A percentile compares a stretch with the other conserved stretches of the same genome.
These are phyloP conservation scores for Troides oblongomaculatus DNA, from an alignment of 2,888 invertebrate genomes.

Conservation along the genomic window DNA sequence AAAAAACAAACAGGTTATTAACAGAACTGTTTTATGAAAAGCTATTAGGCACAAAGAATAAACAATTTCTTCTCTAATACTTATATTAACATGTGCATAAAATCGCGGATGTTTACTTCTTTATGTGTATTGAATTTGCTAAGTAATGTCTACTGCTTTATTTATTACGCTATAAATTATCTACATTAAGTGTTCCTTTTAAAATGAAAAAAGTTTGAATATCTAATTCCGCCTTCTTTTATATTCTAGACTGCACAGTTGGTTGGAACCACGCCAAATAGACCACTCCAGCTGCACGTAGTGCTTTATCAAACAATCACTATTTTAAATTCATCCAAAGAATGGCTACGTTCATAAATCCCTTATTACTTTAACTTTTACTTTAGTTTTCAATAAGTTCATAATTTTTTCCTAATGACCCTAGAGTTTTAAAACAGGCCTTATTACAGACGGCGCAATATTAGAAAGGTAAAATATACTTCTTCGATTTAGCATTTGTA, in stretches of 20 bases:
- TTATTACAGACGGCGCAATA: too few relatives aligned
- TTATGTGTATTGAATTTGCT: background rate
- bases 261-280: constrained; percentile 40
- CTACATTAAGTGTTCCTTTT: too few relatives aligned
- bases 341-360: constrained; percentile 2
- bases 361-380: background rate
- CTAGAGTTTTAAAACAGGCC: too few relatives aligned
- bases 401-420: too few relatives aligned
- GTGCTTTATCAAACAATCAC: constrained; percentile 43
- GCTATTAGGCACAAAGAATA: too few relatives aligned
- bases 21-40: too few relatives aligned
- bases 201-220: background rate
- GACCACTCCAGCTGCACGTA: constrained; percentile 33
- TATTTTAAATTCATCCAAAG: constrained; percentile 39
- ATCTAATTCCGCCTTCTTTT: constrained; percentile 27
- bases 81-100: background rate
- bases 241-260: constrained; percentile 26
- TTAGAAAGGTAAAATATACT: too few relatives aligned
- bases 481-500: too few relatives aligned
- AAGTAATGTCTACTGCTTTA: background rate
- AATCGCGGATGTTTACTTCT: background rate
- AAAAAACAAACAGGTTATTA: too few relatives aligned
- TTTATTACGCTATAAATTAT: background rate
- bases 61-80: background rate
- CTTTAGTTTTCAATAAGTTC: background rate